phyloP scores from a whole-genome alignment of 2,888 invertebrate species.

The Choreutis nemorana region DNA sequence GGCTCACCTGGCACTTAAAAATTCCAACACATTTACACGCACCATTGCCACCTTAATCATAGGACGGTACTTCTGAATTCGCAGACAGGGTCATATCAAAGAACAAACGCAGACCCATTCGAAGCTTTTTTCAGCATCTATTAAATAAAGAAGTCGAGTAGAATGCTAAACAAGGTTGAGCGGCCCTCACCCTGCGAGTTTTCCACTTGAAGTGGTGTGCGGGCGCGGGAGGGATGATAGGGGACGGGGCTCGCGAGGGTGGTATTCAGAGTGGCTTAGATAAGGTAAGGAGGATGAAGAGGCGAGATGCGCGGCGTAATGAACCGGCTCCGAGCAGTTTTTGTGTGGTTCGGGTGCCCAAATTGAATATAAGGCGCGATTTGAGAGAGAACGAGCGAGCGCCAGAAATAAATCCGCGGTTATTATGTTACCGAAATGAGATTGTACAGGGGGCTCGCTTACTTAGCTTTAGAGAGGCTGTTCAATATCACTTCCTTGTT shows the following conservation, averaged over 20 bases:
- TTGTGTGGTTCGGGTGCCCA: conserved; percentile 60
- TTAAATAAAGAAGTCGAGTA: conserved; percentile 64
- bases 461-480: conserved; percentile 42
- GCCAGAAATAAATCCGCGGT: conserved; percentile 61
- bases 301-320: conserved; percentile 63
- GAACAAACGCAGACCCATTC: conserved; percentile 62
- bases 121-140: conserved; percentile 59
- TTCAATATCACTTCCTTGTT: conserved; percentile 52
- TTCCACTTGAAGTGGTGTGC: conserved; percentile 60
- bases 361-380: conserved; percentile 66
- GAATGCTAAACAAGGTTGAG: conserved; percentile 66
- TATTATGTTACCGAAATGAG: conserved; percentile 63
- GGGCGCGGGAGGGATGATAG: conserved; percentile 24
- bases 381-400: conserved; percentile 60
- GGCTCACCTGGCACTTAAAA: conserved; percentile 33
- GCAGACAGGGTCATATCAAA: conserved; percentile 43
- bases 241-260: conserved; percentile 31
- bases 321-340: conserved; percentile 62
- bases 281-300: conserved; percentile 65
- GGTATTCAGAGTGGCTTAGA: conserved; percentile 61
- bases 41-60: conserved; percentile 46
- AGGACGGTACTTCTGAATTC: conserved; percentile 43
- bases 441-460: conserved; percentile 50
- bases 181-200: conserved; percentile 62
- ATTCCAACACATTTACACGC: conserved; percentile 45